Evolutionary conservation across 2,888 invertebrate species (phyloP).

Genomic region (Acronicta leporina): DNA sequence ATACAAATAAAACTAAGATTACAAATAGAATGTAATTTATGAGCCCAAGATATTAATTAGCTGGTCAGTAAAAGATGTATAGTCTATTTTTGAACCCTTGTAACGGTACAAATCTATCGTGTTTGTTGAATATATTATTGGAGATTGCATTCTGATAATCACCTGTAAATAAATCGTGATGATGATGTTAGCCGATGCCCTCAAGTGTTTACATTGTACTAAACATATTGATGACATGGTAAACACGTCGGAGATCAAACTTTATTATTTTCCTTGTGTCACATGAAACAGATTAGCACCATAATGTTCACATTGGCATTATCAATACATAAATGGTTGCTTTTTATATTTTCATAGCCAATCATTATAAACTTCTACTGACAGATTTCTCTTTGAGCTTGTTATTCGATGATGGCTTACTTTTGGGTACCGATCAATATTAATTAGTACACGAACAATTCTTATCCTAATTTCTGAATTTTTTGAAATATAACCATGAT

Average conservation of each 20-base stretch:
- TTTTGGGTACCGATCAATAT: too few species aligned
- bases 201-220: constrained; percentile 33
- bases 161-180: constrained; percentile 55
- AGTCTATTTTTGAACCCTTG: constrained; percentile 24
- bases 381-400: too few species aligned
- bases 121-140: constrained; percentile 29
- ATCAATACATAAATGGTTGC: constrained; percentile 25
- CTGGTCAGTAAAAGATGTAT: constrained; percentile 4
- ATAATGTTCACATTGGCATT: constrained; percentile 49
- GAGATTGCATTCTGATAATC: constrained; percentile 34
- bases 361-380: constrained; percentile 20
- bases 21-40: constrained; percentile 26
- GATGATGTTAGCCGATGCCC: constrained; percentile 45
- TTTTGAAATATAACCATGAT: too few species aligned
- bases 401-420: too few species aligned
- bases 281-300: constrained; percentile 65
- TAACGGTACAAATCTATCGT: constrained; percentile 31
- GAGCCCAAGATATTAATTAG: constrained; percentile 38
- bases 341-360: constrained; percentile 21
- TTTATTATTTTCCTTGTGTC: constrained; percentile 54
- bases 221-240: constrained; percentile 45
- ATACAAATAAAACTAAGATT: constrained; percentile 30
- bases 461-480: too few species aligned
- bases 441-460: too few species aligned
- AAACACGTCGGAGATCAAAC: constrained; percentile 53